Evolutionary conservation across 2,888 invertebrate genomes (phyloP).

Genomic region (Callimorpha dominula): DNA sequence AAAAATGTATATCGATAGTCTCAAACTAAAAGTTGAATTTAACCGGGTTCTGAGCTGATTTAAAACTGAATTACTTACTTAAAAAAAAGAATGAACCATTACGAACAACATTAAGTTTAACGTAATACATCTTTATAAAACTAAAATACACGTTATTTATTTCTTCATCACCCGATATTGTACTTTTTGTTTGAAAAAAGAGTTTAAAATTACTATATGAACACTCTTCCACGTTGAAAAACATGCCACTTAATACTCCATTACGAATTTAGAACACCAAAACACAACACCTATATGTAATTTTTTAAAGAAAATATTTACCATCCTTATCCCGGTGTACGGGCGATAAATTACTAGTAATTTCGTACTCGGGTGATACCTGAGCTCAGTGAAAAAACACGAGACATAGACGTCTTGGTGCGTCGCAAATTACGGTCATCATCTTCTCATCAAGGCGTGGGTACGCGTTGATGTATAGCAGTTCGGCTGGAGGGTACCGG

Average conservation of each 20-base stretch:
- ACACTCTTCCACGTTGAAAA: not conserved
- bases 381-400: constrained; percentile 85
- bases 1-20: too few relatives aligned
- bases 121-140: not conserved
- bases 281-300: constrained; percentile 54
- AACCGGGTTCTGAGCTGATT: not conserved
- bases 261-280: constrained; percentile 31
- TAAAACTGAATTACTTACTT: not conserved
- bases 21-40: too few relatives aligned
- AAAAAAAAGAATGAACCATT: not conserved
- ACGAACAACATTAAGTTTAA: not conserved
- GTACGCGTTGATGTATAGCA: constrained; percentile 84
- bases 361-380: constrained; percentile 85
- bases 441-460: constrained; percentile 86
- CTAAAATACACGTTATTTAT: not conserved
- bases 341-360: constrained; percentile 85
- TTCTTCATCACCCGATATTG: not conserved
- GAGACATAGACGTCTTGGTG: constrained; percentile 87
- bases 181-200: not conserved
- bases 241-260: constrained; percentile 19
- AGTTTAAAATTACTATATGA: not conserved
- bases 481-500: constrained; percentile 67
- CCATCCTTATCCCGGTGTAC: constrained; percentile 71
- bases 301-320: constrained; percentile 59
- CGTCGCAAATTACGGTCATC: constrained; percentile 87